Evolutionary conservation across 2,113 vertebrate genomes (phyloP), one percentile per base, ranked within the genome.

Genomic region (Marmota flaviventris): DNA sequence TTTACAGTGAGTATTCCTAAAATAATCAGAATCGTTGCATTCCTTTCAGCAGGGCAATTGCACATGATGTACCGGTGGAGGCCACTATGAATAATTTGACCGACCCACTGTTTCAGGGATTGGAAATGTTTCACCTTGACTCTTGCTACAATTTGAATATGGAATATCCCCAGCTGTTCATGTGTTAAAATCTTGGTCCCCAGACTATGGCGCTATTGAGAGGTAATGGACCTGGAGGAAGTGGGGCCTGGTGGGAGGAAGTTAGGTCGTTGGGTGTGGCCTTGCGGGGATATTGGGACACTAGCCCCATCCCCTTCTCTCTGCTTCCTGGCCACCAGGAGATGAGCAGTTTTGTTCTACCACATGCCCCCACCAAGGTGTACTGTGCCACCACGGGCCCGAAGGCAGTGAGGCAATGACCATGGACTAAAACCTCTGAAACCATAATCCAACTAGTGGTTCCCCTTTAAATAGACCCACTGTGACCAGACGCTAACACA

Each of bases 101-200:
- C 51, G 92, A 94, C 14, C 58, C 25, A n/a, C 48, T 73, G 0
- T 76, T 72, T 61, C 32, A 51, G 67, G 42, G 16, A 5, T 22
- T 75, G 45, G 89, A 79, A 75, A 89, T 79, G 20, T 81, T 96
- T 95, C 79, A 13, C 86, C 39, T 73, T 58, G 56, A 94, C 24
- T 88, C 24, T 77, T 45, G 10, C 24, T 89, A 5, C 5, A 65
- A 14, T 39, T 75, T 73, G 48, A 22, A 42, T 73, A 25, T 42
- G 29, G 61, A 45, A 34, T 53, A 29, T 0, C 25, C 20, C 34
- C 39, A 20, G 58, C 2, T 45, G 34, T 11, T 18, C 18, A 25
- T 67, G 34, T 67, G 34, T 39, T 18, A 48, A 79, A 79, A 20
- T 27, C 20, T 63, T n/a, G 27, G n/a, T 45, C 42, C 22, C 56